Conservation (phyloP, 2,888 invertebrate genomes). For the Perdita meconis region DNA sequence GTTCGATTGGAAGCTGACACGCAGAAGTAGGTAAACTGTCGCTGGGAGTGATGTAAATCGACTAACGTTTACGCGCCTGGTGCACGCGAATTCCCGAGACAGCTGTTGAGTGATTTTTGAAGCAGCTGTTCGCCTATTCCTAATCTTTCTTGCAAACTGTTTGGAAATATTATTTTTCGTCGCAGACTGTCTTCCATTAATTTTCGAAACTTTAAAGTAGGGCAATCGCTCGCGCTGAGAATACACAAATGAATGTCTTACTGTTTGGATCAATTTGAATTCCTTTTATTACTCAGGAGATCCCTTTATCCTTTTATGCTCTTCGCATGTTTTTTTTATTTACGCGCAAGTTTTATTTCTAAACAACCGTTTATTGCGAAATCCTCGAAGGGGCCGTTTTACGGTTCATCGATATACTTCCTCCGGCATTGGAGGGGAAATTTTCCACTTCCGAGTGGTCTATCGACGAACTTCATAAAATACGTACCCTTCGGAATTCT, state of each 20-base stretch:
- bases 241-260: no score
- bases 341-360: background rate
- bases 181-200: no score
- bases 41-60: slow-evolving; percentile 18
- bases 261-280: no score
- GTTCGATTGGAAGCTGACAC: slow-evolving; percentile 33
- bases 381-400: background rate
- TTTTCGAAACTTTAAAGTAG: no score
- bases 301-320: background rate
- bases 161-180: background rate
- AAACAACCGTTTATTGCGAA: background rate
- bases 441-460: slow-evolving; percentile 20
- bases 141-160: background rate
- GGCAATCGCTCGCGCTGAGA: no score
- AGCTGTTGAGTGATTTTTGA: slow-evolving; percentile 29
- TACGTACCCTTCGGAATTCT: slow-evolving; percentile 58
- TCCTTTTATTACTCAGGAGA: no score
- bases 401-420: slow-evolving; percentile 1
- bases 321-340: background rate
- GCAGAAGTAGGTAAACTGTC: slow-evolving; percentile 36
- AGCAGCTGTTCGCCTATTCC: background rate
- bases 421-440: slow-evolving; percentile 5
- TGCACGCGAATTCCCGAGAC: slow-evolving; percentile 30
- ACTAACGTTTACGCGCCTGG: slow-evolving; percentile 18
- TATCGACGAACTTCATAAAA: slow-evolving; percentile 56